phyloP scores from a whole-genome alignment of 1,140 invertebrate genomes.

The Atta texana region DNA sequence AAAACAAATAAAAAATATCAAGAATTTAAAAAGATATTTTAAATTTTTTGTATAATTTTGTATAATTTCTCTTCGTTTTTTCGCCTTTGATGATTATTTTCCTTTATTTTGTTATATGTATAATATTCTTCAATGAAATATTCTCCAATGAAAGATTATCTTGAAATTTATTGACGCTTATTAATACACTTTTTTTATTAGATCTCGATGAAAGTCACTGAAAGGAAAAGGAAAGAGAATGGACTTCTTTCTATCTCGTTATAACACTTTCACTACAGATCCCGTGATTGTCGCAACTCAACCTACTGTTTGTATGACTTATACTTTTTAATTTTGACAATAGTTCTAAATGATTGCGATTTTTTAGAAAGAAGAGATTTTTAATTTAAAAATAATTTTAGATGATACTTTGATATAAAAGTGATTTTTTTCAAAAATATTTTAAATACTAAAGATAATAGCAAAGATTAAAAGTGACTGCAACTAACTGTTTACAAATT shows the following conservation, averaged over 20 bases:
- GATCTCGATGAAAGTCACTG: constrained; percentile 32
- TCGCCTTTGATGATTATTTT: not conserved
- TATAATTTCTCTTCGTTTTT: not conserved
- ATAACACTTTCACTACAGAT: constrained; percentile 80
- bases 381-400: not conserved
- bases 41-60: not conserved
- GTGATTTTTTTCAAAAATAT: not conserved
- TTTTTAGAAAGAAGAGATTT: not conserved
- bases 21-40: not conserved
- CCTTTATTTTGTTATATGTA: not conserved
- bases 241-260: constrained; percentile 70
- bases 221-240: constrained; percentile 60
- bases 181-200: constrained; percentile 9
- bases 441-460: not conserved
- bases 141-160: not conserved
- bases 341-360: not conserved
- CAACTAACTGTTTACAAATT: not conserved
- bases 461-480: not conserved
- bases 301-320: constrained; percentile 59
- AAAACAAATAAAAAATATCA: not conserved
- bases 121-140: not conserved
- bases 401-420: not conserved
- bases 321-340: not conserved
- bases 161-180: not conserved
- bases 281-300: constrained; percentile 74